These are phyloP conservation scores for Ligdia adustata DNA, from an alignment of 2,888 invertebrate species.

Conservation along the genomic window DNA sequence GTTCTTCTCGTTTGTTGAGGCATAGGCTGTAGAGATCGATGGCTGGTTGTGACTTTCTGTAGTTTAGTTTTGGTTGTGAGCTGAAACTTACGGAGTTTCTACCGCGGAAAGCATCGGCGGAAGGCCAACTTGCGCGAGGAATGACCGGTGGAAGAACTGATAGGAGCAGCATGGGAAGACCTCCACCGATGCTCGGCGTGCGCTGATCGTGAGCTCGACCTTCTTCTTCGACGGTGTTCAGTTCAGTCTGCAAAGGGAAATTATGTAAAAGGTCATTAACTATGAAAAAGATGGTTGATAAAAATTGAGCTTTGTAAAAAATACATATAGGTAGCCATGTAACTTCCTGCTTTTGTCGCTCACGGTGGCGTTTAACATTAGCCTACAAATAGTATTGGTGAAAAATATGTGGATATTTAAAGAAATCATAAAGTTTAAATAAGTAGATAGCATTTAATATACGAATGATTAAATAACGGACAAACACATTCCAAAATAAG, in stretches of 20 bases:
- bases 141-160: slow-evolving; percentile 90
- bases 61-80: slow-evolving; percentile 86
- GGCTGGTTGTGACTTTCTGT: slow-evolving; percentile 81
- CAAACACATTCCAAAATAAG: too few relatives aligned
- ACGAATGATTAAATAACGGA: too few relatives aligned
- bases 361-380: too few relatives aligned
- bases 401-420: too few relatives aligned
- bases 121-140: slow-evolving; percentile 91
- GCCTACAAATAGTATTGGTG: too few relatives aligned
- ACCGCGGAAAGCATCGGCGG: slow-evolving; percentile 86
- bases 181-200: slow-evolving; percentile 88
- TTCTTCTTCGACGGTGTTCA: slow-evolving; percentile 77
- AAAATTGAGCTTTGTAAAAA: too few relatives aligned
- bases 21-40: slow-evolving; percentile 85
- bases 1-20: slow-evolving; percentile 80
- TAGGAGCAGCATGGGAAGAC: slow-evolving; percentile 87
- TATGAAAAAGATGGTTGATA: too few relatives aligned
- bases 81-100: slow-evolving; percentile 86
- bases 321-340: too few relatives aligned
- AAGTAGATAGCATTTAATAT: too few relatives aligned
- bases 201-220: slow-evolving; percentile 55
- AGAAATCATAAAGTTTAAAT: too few relatives aligned
- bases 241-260: slow-evolving; percentile 60
- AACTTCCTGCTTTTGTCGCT: too few relatives aligned
- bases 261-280: background rate